Percentiles rank a stretch among this genome's conserved stretches.
Evolutionary conservation across 2,797 vertebrate species (phyloP).

Genomic region (Anguilla obscura): DNA sequence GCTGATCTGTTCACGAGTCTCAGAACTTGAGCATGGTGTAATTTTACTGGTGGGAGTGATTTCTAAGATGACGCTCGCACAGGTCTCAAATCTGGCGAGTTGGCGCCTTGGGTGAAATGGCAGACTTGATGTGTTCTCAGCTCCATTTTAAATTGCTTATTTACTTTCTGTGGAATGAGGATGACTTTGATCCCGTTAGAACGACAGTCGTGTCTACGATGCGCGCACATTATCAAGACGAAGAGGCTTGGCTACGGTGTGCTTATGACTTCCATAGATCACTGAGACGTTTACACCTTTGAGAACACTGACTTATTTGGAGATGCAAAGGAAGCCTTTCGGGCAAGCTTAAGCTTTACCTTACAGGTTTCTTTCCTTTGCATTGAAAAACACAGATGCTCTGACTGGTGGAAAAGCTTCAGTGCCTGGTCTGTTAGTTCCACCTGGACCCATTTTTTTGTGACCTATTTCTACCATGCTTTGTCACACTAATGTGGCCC

Average conservation of each 20-base stretch:
- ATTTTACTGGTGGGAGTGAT: not conserved
- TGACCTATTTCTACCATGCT: not conserved
- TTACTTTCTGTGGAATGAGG: not conserved
- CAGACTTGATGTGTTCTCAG: not conserved
- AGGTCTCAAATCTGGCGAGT: not conserved
- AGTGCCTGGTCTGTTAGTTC: not conserved
- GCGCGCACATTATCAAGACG: not conserved
- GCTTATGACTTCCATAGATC: not conserved
- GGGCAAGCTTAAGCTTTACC: not conserved
- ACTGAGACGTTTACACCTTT: not conserved
- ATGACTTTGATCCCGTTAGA: not conserved
- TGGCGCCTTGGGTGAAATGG: not conserved
- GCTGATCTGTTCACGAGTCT: not conserved
- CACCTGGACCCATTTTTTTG: not conserved
- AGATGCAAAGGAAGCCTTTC: not conserved
- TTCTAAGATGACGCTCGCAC: not conserved
- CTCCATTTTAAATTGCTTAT: not conserved
- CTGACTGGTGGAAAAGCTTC: not conserved
- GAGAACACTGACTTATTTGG: conserved; percentile 7
- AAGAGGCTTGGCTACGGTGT: not conserved
- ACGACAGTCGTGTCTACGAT: not conserved
- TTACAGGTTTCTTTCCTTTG: not conserved
- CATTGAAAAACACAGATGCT: not conserved
- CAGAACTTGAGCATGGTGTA: not conserved
- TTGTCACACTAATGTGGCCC: not conserved